Evolutionary conservation across 37 sponge, comb jelly and placozoan species (phyloP), one percentile per base, ranked within the genome.

Genomic region (Beroe ovata): DNA sequence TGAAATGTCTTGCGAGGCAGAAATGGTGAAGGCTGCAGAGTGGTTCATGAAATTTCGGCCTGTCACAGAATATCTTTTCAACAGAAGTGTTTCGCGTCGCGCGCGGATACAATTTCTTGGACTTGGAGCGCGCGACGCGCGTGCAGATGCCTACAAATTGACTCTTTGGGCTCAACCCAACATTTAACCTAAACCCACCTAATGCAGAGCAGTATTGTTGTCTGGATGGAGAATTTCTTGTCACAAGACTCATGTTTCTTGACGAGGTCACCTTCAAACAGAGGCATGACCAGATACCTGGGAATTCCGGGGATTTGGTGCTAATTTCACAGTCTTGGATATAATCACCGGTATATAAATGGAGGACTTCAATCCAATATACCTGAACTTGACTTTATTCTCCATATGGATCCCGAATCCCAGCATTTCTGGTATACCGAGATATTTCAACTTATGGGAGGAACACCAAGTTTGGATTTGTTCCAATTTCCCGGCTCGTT

Each of bases 261-360:
- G 64, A 94, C 92, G 20, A 97, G 26, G 41, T 97, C 94, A 4
- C 91, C 91, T 37, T 94, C 95, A 91, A 92, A 94, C n/a, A 93
- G 34, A 62, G 93, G 90, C 94, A 97, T 95, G 23, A 97, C 94
- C 90, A 97, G 71, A 72, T 95, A 97, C 84, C 84, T 77, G 23
- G 4, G 23, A 25, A n/a, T n/a, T n/a, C n/a, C n/a, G n/a, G n/a
- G n/a, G n/a, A n/a, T n/a, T n/a, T n/a, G n/a, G n/a, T n/a, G n/a
- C n/a, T n/a, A n/a, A n/a, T n/a, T n/a, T n/a, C n/a, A n/a, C n/a
- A n/a, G n/a, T n/a, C n/a, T n/a, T n/a, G n/a, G n/a, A n/a, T n/a
- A n/a, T n/a, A n/a, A n/a, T n/a, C n/a, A n/a, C n/a, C n/a, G n/a
- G n/a, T n/a, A n/a, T n/a, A n/a, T n/a, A n/a, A n/a, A n/a, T n/a